phyloP scores from a whole-genome alignment of 1,140 invertebrate genomes.

The Pristionchus pacificus region DNA sequence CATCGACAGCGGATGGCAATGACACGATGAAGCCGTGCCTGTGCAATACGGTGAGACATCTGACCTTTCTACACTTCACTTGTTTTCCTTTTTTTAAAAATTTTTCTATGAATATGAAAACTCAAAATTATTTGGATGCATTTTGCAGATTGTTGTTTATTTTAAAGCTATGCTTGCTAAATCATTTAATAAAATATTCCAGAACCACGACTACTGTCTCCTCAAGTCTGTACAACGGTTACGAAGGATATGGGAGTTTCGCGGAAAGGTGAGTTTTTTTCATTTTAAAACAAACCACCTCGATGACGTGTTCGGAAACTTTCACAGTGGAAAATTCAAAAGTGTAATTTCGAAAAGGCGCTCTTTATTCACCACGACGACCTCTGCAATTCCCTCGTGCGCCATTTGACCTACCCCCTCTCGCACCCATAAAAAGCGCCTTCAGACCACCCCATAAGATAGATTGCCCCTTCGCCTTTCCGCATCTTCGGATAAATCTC shows the following conservation, averaged over 20 bases:
- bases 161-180: not conserved
- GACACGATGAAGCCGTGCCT: constrained; percentile 39
- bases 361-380: too few species aligned
- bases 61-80: not conserved
- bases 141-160: not conserved
- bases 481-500: too few species aligned
- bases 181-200: constrained; percentile 7
- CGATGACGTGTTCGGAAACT: too few species aligned
- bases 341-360: too few species aligned
- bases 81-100: constrained; percentile 5
- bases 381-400: too few species aligned
- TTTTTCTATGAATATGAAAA: not conserved
- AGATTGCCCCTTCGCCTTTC: too few species aligned
- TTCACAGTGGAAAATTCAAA: too few species aligned
- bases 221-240: constrained; percentile 43
- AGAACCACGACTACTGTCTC: constrained; percentile 49
- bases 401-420: too few species aligned
- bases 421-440: too few species aligned
- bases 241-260: constrained; percentile 53
- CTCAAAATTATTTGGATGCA: not conserved
- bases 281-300: too few species aligned
- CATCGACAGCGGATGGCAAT: constrained; percentile 42
- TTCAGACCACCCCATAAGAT: too few species aligned
- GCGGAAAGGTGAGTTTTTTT: constrained; percentile 41
- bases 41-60: constrained; percentile 41